Base-by-base conservation (phyloP, 2,113 vertebrate species). In the Egretta garzetta region DNA sequence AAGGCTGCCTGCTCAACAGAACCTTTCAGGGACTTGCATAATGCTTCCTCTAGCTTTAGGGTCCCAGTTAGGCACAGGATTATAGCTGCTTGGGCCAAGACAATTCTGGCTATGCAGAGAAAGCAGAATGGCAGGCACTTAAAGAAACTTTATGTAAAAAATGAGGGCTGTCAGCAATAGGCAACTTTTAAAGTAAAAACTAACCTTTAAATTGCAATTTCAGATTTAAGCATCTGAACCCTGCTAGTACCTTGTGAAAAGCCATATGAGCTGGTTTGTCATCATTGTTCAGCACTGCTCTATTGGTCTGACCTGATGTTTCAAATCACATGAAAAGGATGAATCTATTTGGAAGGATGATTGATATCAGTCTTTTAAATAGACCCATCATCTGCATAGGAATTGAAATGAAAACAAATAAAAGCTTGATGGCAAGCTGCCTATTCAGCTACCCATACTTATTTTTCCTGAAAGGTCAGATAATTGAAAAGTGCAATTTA, bases 401-500 rank as follows among this genome's bases (percentile, higher is more conserved):
- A 91, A 75, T 50, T 77, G 74, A 90, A 95, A 92, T 68, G 58
- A 84, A 91, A 77, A 6, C 4, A 92, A 93, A 67, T 20, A 63
- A 76, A 62, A 92, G 37, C 43, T 82, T 68, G 43, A 56, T 32
- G 21, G 66, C 35, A 43, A 90, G 58, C 45, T 96, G 39, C 15
- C 39, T 75, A 14, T 72, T 85, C 58, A 79, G 33, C 59, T 94
- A 39, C 24, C 12, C 47, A 58, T 32, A 72, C 43, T 79, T 93
- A 5, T 86, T 91, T 91, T 80, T 58, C 37, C 55, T 55, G 22
- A 92, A 92, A 89, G 62, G 45, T 80, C 81, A 73, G 67, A 58
- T 86, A 95, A 96, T 66, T 93, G 90, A 95, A 93, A 95, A 92
- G 37, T 88, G 53, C 41, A 80, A 94, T 92, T 93, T 92, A 68